phyloP scores from a whole-genome alignment of 2,888 invertebrate species.

The Bombylius discolor region DNA sequence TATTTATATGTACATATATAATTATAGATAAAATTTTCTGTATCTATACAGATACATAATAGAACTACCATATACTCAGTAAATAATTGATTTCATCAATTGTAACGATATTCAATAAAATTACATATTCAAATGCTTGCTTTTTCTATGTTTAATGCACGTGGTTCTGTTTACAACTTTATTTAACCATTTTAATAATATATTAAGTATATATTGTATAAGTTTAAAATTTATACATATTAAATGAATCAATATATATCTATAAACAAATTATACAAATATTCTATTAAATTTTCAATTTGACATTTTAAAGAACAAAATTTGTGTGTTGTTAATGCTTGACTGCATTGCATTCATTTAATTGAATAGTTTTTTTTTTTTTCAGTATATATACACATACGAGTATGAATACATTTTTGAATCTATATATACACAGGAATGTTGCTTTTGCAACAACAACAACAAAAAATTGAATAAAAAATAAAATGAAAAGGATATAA shows the following conservation, averaged over 20 bases:
- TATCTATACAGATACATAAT: too few species aligned
- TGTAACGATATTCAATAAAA: neutral
- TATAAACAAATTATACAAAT: neutral
- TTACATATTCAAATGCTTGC: neutral
- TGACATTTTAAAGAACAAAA: neutral
- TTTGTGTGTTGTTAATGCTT: too few species aligned
- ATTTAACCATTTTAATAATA: neutral
- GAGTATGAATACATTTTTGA: too few species aligned
- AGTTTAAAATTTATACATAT: neutral
- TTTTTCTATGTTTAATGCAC: neutral
- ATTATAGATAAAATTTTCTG: too few species aligned
- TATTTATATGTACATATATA: too few species aligned
- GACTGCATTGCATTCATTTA: neutral
- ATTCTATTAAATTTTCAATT: neutral
- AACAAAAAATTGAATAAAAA: too few species aligned
- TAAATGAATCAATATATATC: too few species aligned
- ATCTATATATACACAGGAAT: too few species aligned
- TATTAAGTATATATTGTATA: neutral
- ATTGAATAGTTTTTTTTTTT: neutral
- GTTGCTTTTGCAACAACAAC: too few species aligned
- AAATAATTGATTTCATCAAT: constrained; percentile 11
- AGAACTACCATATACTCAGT: neutral
- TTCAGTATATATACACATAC: too few species aligned
- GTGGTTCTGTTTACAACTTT: neutral
- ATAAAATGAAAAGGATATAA: too few species aligned